Evolutionary conservation across 2,113 vertebrate genomes (phyloP), one percentile per base, ranked within the genome.

Genomic region (Muscicapa adusta): DNA sequence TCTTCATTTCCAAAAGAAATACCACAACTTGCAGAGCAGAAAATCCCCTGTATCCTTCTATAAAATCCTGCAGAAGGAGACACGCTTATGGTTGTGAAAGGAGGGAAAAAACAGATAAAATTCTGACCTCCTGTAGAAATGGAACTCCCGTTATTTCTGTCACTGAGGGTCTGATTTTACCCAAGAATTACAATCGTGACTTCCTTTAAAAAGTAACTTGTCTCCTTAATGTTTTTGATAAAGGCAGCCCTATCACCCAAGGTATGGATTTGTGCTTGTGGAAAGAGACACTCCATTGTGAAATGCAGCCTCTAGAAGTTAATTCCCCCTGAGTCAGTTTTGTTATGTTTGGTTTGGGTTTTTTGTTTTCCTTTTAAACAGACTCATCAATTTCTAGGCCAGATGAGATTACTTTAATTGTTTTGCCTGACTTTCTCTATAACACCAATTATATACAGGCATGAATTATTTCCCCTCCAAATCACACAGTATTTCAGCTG

Each of bases 351-450:
- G 13, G 1, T 47, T 58, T 38, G 38, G 48, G 9, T 8, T 20
- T 24, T 11, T 8, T 20, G 18, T 11, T 70, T 42, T 7, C 51
- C 40, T 70, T 84, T 89, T 71, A 77, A 85, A 88, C 33, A 91
- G 81, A 58, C 34, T 67, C 36, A 84, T 95, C 2, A 33, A 68
- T 92, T 93, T 93, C 84, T 80, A 93, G 65, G 25, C 68, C 92
- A 88, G 76, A 89, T 74, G 85, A 91, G 72, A 88, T 63, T 76
- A 81, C 83, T 81, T 70, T 53, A 94, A 94, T 92, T 91, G 76
- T 84, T 91, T 92, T 92, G 76, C 87, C 76, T 94, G 76, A 81
- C 76, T 96, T 94, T 83, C 65, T 84, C 22, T 36, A 1, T 67
- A 78, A 67, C 68, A 74, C 51, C 72, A 89, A 60, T 96, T 90